Evolutionary conservation across 1,140 invertebrate species (phyloP).

Genomic region (Laupala kohalensis): DNA sequence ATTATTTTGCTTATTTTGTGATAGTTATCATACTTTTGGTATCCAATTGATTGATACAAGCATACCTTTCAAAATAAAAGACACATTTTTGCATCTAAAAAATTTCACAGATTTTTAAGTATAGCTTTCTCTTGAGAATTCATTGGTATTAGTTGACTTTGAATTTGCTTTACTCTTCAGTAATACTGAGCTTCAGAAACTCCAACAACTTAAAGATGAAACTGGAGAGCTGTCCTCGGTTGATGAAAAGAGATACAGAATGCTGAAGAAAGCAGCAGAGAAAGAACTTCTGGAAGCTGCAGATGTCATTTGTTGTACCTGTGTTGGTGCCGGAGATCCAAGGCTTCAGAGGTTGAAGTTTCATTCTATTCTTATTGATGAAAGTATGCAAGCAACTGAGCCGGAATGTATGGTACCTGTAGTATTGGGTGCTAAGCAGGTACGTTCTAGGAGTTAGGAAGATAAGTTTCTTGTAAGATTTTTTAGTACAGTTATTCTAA

Average conservation of each 20-base stretch:
- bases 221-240: conserved; percentile 86
- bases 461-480: no score
- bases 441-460: conserved; percentile 16
- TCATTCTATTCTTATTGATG: conserved; percentile 95
- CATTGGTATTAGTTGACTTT: no score
- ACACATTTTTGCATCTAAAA: no score
- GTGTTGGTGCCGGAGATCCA: conserved; percentile 95
- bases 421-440: conserved; percentile 85
- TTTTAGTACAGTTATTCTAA: no score
- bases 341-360: conserved; percentile 84
- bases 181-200: conserved; percentile 81
- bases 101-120: no score
- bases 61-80: no score
- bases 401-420: conserved; percentile 98
- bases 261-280: conserved; percentile 83
- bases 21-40: no score
- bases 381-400: conserved; percentile 92
- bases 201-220: conserved; percentile 95
- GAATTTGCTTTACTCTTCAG: conserved; percentile 28
- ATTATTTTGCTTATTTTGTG: no score
- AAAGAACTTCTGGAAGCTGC: conserved; percentile 86
- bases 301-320: conserved; percentile 98
- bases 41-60: no score
- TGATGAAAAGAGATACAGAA: conserved; percentile 90
- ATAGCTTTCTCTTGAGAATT: no score